These are phyloP conservation scores for Mungos mungo DNA, from an alignment of 2,113 vertebrate genomes.

Conservation along the genomic window DNA sequence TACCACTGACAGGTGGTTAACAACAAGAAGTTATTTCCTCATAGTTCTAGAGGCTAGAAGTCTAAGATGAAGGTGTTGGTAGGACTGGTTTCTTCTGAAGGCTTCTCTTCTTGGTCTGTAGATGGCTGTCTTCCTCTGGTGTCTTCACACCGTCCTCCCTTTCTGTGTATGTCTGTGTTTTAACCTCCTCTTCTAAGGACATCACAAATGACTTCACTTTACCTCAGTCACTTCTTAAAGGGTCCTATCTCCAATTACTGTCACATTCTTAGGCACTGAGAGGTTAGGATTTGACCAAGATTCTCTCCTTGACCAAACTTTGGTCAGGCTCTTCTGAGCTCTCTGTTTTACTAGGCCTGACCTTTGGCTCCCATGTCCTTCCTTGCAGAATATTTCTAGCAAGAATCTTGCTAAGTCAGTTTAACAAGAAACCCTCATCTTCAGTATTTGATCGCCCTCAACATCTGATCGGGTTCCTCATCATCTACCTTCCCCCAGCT, in stretches of 20 bases:
- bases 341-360: neutral
- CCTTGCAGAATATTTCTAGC: neutral
- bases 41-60: neutral
- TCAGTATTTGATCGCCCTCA: neutral
- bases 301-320: neutral
- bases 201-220: neutral
- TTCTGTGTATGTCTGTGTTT: neutral
- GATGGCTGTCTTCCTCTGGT: neutral
- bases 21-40: neutral
- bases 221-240: neutral
- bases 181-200: neutral
- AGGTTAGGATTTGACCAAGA: neutral
- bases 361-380: neutral
- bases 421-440: neutral
- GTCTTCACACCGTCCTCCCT: neutral
- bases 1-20: neutral
- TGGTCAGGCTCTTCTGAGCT: neutral
- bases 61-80: neutral
- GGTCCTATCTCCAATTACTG: neutral
- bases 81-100: neutral
- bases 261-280: neutral
- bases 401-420: neutral
- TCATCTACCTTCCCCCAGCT: neutral
- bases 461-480: neutral
- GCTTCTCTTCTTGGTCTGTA: neutral